Percentiles rank a stretch among this genome's conserved stretches.
Evolutionary conservation across 2,113 vertebrate genomes (phyloP).

Genomic region (Rhadina sibilatrix): DNA sequence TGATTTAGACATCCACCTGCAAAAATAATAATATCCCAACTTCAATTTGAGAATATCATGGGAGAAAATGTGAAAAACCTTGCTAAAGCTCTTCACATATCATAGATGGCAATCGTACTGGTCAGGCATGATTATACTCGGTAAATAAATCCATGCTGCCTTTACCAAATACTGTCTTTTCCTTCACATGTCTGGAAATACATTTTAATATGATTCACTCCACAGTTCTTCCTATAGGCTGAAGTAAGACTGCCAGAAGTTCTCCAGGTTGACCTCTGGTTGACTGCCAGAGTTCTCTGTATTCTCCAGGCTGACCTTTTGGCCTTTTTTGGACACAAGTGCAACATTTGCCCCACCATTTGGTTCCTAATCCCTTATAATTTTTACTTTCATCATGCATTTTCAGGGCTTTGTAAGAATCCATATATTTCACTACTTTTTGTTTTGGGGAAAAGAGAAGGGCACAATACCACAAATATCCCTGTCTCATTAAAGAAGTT

Average conservation of each 20-base stretch:
- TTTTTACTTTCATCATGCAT: background rate
- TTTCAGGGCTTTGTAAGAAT: background rate
- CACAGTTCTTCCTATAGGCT: background rate
- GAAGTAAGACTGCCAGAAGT: background rate
- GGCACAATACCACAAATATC: background rate
- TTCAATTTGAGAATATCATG: background rate
- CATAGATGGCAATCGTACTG: background rate
- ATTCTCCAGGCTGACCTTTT: background rate
- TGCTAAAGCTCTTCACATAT: background rate
- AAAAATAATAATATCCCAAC: background rate
- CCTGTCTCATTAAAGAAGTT: background rate
- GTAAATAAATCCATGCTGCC: background rate
- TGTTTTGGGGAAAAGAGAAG: background rate
- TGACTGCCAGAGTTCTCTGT: background rate
- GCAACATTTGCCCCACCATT: background rate
- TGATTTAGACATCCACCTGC: background rate
- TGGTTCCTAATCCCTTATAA: background rate
- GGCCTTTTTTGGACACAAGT: background rate
- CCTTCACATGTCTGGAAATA: background rate
- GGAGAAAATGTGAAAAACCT: background rate
- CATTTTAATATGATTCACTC: background rate
- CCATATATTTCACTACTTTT: background rate
- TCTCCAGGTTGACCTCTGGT: background rate
- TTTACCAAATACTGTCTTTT: background rate
- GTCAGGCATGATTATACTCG: background rate